Conservation (phyloP, 2,113 vertebrate species). For the Gavia stellata region DNA sequence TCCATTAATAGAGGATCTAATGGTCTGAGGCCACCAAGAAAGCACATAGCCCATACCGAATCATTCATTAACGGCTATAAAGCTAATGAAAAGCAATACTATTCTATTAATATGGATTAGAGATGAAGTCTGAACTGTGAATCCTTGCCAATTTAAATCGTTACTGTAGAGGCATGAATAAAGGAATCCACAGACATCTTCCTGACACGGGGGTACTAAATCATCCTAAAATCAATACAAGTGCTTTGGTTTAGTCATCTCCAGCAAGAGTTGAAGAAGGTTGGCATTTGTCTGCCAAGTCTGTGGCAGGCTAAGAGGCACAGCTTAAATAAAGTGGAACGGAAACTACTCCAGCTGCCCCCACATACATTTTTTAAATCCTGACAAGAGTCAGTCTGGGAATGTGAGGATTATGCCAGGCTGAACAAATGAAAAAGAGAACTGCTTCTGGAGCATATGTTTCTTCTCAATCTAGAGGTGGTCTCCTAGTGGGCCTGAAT, state of each 20-base stretch:
- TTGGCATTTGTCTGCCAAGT: slow-evolving; percentile 43
- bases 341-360: slow-evolving; percentile 50
- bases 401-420: slow-evolving; percentile 50
- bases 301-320: slow-evolving; percentile 15
- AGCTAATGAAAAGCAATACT: slow-evolving; percentile 1
- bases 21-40: background rate
- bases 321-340: slow-evolving; percentile 42
- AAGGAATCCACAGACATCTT: background rate
- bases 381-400: slow-evolving; percentile 50
- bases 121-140: background rate
- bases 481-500: slow-evolving; percentile 19
- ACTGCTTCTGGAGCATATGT: slow-evolving; percentile 35
- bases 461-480: slow-evolving; percentile 48
- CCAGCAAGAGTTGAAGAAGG: background rate
- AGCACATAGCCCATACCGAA: background rate
- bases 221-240: slow-evolving; percentile 2
- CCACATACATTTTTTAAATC: slow-evolving; percentile 14
- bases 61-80: background rate
- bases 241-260: background rate
- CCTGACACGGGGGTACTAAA: background rate
- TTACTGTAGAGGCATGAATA: background rate
- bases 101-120: background rate
- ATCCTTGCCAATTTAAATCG: background rate
- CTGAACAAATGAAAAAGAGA: slow-evolving; percentile 10
- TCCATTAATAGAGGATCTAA: background rate